These are phyloP conservation scores for Turritopsis rubra DNA, from an alignment of 30 jellyfish, hydroid and myxozoan species.

Conservation along the genomic window DNA sequence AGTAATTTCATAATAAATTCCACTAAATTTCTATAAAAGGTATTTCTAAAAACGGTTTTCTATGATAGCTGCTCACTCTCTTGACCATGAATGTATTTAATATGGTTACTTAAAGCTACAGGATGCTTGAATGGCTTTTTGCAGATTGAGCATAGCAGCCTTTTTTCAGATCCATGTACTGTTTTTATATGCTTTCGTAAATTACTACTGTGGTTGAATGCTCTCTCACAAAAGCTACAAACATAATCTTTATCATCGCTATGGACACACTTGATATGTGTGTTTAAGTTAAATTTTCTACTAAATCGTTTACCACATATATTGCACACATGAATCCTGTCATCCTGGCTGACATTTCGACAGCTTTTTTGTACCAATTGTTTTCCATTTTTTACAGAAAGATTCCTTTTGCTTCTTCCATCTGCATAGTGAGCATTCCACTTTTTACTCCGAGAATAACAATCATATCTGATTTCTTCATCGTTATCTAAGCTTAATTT, in stretches of 20 bases:
- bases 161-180: slow-evolving; percentile 18
- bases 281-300: slow-evolving; percentile 20
- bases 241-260: slow-evolving; percentile 25
- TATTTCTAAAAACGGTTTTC: background rate
- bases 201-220: slow-evolving; percentile 27
- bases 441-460: background rate
- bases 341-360: background rate
- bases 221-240: slow-evolving; percentile 16
- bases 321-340: background rate
- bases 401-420: background rate
- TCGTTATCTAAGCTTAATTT: background rate
- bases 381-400: background rate
- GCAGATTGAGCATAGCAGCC: slow-evolving; percentile 2
- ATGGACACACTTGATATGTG: slow-evolving; percentile 25
- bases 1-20: background rate
- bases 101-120: slow-evolving; percentile 15
- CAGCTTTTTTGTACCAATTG: background rate
- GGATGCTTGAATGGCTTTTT: slow-evolving; percentile 20
- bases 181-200: slow-evolving; percentile 18
- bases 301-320: slow-evolving; percentile 20
- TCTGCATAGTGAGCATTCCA: background rate
- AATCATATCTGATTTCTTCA: slow-evolving; percentile 4
- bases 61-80: background rate
- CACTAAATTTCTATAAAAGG: background rate
- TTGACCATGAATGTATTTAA: slow-evolving; percentile 11